phyloP scores from a whole-genome alignment of 2,888 invertebrate genomes.

The Elmis aenea region DNA sequence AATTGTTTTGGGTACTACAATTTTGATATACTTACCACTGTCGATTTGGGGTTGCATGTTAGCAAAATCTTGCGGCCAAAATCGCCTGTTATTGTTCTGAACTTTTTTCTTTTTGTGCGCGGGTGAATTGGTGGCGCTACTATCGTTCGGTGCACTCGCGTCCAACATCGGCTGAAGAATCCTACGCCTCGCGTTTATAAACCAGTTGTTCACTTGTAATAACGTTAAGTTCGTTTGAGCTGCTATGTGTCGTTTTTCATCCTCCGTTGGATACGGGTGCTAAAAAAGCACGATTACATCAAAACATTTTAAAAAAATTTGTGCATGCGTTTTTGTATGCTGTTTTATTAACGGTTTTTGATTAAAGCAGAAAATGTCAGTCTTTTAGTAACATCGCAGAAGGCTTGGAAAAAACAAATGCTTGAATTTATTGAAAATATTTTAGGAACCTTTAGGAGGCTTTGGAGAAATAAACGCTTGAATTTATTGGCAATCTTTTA shows the following conservation, averaged over 20 bases:
- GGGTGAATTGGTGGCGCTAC: slow-evolving; percentile 29
- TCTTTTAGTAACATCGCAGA: too few species aligned
- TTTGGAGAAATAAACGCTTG: too few species aligned
- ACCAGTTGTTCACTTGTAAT: slow-evolving; percentile 89
- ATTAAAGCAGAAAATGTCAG: too few species aligned
- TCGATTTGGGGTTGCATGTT: slow-evolving; percentile 56
- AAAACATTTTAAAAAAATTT: too few species aligned
- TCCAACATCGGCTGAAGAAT: slow-evolving; percentile 92
- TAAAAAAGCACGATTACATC: too few species aligned
- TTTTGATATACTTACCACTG: slow-evolving; percentile 48
- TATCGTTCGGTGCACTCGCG: slow-evolving; percentile 50
- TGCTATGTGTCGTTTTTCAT: slow-evolving; percentile 86
- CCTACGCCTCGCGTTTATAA: slow-evolving; percentile 87
- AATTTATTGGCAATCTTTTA: too few species aligned
- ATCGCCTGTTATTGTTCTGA: slow-evolving; percentile 59
- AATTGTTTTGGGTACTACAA: slow-evolving; percentile 4
- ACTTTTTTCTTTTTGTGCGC: slow-evolving; percentile 54
- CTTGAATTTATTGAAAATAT: too few species aligned
- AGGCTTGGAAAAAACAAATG: too few species aligned
- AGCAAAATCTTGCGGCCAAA: slow-evolving; percentile 70
- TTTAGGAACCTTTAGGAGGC: too few species aligned
- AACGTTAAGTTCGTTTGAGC: slow-evolving; percentile 84
- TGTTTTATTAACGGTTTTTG: too few species aligned
- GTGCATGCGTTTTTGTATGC: too few species aligned
- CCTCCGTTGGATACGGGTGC: slow-evolving; percentile 95